A percentile compares a stretch with the other conserved stretches of the same genome.
Conservation (phyloP, 1,140 invertebrate species). For the Drosophila ohnishii region DNA sequence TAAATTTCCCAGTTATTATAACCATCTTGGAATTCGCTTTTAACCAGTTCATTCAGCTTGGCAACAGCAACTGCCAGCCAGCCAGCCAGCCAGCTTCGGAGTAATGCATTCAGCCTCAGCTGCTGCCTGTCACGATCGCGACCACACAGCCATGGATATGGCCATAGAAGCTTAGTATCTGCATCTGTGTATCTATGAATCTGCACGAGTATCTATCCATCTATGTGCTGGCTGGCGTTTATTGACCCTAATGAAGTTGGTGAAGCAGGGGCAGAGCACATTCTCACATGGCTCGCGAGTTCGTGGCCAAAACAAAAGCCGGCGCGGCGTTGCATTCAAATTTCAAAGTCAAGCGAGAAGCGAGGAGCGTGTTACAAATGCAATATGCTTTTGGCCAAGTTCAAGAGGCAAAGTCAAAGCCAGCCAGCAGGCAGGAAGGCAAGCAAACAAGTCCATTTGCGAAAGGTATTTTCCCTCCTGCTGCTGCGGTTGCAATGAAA, state of each 20-base stretch:
- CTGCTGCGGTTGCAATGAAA: slow-evolving; percentile 54
- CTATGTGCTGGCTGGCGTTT: slow-evolving; percentile 56
- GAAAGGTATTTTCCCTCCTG: slow-evolving; percentile 21
- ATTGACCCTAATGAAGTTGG: slow-evolving; percentile 76
- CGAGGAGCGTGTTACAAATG: slow-evolving; percentile 44
- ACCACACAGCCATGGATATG: slow-evolving; percentile 24
- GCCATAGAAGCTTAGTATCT: slow-evolving; percentile 17
- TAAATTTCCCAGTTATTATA: slow-evolving; percentile 15
- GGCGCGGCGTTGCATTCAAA: slow-evolving; percentile 55
- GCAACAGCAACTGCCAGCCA: slow-evolving; percentile 16
- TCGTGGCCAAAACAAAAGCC: slow-evolving; percentile 48
- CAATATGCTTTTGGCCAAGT: slow-evolving; percentile 66
- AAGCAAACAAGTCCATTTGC: slow-evolving; percentile 19
- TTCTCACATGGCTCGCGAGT: slow-evolving; percentile 26
- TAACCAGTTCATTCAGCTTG: slow-evolving; percentile 21
- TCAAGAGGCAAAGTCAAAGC: slow-evolving; percentile 61
- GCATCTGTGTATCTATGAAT: slow-evolving; percentile 18
- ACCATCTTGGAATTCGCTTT: slow-evolving; percentile 8
- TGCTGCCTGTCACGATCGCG: slow-evolving; percentile 32
- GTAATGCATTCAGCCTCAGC: slow-evolving; percentile 4
- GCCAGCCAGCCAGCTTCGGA: background rate
- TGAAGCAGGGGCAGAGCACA: slow-evolving; percentile 7
- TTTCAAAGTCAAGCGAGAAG: slow-evolving; percentile 68
- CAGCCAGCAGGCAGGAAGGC: background rate
- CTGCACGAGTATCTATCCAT: slow-evolving; percentile 12